Percentiles rank a stretch among this genome's conserved stretches.
phyloP scores from a whole-genome alignment of 2,113 vertebrate genomes.

The Malurus elegans region DNA sequence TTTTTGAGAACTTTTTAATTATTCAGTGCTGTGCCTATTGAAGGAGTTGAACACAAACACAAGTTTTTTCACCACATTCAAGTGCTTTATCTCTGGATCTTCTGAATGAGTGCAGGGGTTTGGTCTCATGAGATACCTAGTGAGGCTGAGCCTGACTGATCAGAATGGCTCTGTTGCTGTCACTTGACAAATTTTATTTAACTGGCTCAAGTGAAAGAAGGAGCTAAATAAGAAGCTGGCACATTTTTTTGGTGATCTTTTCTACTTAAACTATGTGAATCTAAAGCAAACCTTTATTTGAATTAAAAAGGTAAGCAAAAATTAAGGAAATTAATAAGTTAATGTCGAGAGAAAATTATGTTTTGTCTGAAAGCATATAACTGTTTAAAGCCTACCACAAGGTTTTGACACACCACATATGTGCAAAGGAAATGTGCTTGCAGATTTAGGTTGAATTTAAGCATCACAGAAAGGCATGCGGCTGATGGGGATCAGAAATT shows the following conservation, averaged over 20 bases:
- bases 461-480: fast-evolving
- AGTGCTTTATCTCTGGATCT: neutral
- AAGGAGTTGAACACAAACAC: neutral
- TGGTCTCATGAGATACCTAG: neutral
- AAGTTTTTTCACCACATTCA: neutral
- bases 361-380: neutral
- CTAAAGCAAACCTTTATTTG: neutral
- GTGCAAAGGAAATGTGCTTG: fast-evolving
- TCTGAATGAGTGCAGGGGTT: neutral
- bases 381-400: neutral
- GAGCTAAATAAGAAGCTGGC: neutral
- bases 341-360: neutral
- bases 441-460: neutral
- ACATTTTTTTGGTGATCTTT: neutral
- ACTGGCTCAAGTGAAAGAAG: neutral
- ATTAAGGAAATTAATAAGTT: neutral
- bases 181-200: neutral
- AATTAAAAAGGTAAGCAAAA: neutral
- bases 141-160: neutral
- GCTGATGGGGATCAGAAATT: neutral
- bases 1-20: neutral
- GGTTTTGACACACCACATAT: neutral
- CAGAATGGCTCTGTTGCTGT: neutral
- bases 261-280: neutral
- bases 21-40: neutral